phyloP scores from a whole-genome alignment of 2,797 vertebrate genomes.

The Pteronotus mesoamericanus region DNA sequence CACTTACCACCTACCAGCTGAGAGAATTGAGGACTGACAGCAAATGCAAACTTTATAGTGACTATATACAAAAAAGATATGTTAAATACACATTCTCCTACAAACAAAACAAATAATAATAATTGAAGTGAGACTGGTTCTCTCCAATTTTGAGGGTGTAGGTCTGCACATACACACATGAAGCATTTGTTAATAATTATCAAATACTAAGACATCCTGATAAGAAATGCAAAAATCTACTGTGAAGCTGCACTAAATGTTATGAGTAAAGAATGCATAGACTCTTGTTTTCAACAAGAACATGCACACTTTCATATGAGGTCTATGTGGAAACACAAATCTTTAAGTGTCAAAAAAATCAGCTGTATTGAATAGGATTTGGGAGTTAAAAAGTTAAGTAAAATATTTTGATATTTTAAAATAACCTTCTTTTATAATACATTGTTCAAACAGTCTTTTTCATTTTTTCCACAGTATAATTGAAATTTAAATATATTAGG shows the following conservation, averaged over 20 bases:
- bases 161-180: background rate
- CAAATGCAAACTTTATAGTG: background rate
- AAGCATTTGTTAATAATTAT: background rate
- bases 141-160: background rate
- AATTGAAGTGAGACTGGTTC: background rate
- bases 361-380: background rate
- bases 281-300: background rate
- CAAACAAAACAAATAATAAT: background rate
- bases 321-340: background rate
- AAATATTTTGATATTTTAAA: slow-evolving; percentile 21
- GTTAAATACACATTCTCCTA: background rate
- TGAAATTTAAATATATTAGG: slow-evolving; percentile 7
- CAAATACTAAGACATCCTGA: background rate
- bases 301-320: background rate
- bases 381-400: background rate
- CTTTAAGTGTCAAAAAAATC: background rate
- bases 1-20: background rate
- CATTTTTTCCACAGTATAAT: background rate
- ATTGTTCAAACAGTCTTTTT: background rate
- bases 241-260: background rate
- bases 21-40: background rate
- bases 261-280: background rate
- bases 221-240: background rate
- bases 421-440: background rate
- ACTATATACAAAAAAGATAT: background rate